Conservation (phyloP, 2,888 invertebrate genomes). For the Amphimallon solstitiale region DNA sequence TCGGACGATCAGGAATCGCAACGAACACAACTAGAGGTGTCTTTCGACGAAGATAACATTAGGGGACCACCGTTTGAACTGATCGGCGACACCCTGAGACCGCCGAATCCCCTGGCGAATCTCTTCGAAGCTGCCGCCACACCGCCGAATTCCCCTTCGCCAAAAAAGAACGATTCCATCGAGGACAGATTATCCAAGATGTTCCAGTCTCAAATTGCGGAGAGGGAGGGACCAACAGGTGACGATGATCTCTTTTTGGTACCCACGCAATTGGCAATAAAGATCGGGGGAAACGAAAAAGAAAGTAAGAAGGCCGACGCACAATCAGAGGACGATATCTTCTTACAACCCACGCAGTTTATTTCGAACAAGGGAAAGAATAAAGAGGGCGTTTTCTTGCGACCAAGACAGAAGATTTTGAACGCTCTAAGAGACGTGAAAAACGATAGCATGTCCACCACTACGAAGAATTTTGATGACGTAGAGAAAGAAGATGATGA, state of each 20-base stretch:
- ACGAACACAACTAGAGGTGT: conserved; percentile 16
- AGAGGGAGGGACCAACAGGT: neutral
- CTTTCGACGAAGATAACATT: conserved; percentile 7
- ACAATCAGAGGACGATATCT: conserved; percentile 16
- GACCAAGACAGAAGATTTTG: conserved; percentile 8
- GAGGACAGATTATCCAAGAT: conserved; percentile 27
- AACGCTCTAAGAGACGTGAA: too few relatives aligned
- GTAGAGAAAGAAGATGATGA: neutral
- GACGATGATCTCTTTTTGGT: conserved; percentile 1
- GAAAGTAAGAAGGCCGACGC: neutral
- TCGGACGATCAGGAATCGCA: neutral
- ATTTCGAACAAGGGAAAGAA: neutral
- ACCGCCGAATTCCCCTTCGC: too few relatives aligned
- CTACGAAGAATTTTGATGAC: conserved; percentile 2
- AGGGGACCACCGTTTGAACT: too few relatives aligned
- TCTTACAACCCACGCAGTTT: conserved; percentile 36
- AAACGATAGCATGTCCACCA: too few relatives aligned
- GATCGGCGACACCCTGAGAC: neutral
- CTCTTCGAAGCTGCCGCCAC: neutral
- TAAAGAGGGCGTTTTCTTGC: neutral
- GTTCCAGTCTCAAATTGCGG: conserved; percentile 25
- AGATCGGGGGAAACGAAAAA: too few relatives aligned
- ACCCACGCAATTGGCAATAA: neutral
- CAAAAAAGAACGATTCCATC: neutral
- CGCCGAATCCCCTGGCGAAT: neutral